These are phyloP conservation scores for Etheostoma cragini DNA, from an alignment of 2,113 vertebrate genomes.

Conservation along the genomic window DNA sequence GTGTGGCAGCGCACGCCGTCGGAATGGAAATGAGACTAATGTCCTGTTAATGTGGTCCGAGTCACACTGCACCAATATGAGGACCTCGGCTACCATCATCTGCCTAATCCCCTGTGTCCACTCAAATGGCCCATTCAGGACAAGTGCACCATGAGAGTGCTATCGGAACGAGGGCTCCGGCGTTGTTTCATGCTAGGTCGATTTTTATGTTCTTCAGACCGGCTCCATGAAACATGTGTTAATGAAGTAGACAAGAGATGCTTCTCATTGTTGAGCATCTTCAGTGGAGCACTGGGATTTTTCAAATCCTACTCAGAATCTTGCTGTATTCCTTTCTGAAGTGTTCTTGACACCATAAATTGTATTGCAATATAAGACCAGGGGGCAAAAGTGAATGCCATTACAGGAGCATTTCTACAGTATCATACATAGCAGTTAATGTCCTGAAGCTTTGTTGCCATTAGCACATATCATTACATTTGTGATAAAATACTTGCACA, in stretches of 20 bases:
- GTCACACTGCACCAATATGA: slow-evolving; percentile 75
- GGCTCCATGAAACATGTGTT: slow-evolving; percentile 71
- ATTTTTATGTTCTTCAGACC: slow-evolving; percentile 78
- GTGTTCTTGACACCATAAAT: slow-evolving; percentile 50
- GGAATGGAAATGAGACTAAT: slow-evolving; percentile 81
- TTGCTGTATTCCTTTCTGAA: slow-evolving; percentile 23
- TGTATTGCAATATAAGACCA: slow-evolving; percentile 10
- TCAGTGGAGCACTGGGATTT: slow-evolving; percentile 50
- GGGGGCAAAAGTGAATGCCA: neutral
- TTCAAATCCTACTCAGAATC: slow-evolving; percentile 43
- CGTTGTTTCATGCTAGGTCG: slow-evolving; percentile 76
- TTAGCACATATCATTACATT: slow-evolving; percentile 23
- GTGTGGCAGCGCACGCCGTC: slow-evolving; percentile 55
- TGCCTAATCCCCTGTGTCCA: slow-evolving; percentile 83
- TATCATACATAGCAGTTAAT: neutral
- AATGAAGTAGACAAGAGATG: slow-evolving; percentile 79
- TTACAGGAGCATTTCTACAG: slow-evolving; percentile 11
- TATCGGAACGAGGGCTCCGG: slow-evolving; percentile 57
- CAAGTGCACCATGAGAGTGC: slow-evolving; percentile 74
- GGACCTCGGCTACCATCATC: slow-evolving; percentile 68
- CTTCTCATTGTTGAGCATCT: slow-evolving; percentile 58
- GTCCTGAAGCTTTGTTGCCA: neutral
- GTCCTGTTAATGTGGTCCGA: slow-evolving; percentile 81
- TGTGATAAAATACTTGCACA: neutral
- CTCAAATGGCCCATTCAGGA: slow-evolving; percentile 81